These are phyloP conservation scores for Tetrao urogallus DNA, from an alignment of 2,113 vertebrate genomes.

Conservation along the genomic window DNA sequence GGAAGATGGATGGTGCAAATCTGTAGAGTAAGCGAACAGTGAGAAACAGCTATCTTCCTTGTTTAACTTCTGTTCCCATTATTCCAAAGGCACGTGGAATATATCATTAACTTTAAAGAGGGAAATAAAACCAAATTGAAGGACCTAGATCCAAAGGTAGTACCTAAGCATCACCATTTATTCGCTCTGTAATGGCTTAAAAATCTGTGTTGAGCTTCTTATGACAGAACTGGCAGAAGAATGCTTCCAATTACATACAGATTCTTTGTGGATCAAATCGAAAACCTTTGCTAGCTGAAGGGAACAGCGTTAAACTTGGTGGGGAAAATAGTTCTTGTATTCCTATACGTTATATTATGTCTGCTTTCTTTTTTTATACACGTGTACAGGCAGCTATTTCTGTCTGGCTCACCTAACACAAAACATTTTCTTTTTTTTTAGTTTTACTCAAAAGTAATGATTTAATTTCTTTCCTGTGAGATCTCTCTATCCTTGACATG, in stretches of 20 bases:
- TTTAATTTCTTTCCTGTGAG: constrained; percentile 24
- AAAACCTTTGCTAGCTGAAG: constrained; percentile 34
- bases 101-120: constrained; percentile 66
- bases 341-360: not conserved
- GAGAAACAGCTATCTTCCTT: not conserved
- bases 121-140: constrained; percentile 52
- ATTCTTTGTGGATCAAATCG: constrained; percentile 18
- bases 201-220: constrained; percentile 28
- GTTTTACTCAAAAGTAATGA: constrained; percentile 1
- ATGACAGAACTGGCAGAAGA: constrained; percentile 11
- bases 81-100: constrained; percentile 33
- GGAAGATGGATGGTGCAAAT: constrained; percentile 41
- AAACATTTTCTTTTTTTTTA: not conserved
- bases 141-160: constrained; percentile 50
- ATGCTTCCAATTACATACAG: constrained; percentile 46
- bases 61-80: constrained; percentile 39
- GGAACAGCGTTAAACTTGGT: constrained; percentile 17
- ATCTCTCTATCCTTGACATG: not conserved
- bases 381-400: not conserved
- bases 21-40: not conserved
- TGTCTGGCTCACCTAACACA: not conserved
- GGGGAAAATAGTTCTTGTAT: constrained; percentile 27
- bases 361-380: constrained; percentile 13
- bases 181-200: constrained; percentile 18
- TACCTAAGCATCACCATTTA: constrained; percentile 19